Base-by-base conservation (phyloP, 2,797 vertebrate species). In the Harpagifer antarcticus region DNA sequence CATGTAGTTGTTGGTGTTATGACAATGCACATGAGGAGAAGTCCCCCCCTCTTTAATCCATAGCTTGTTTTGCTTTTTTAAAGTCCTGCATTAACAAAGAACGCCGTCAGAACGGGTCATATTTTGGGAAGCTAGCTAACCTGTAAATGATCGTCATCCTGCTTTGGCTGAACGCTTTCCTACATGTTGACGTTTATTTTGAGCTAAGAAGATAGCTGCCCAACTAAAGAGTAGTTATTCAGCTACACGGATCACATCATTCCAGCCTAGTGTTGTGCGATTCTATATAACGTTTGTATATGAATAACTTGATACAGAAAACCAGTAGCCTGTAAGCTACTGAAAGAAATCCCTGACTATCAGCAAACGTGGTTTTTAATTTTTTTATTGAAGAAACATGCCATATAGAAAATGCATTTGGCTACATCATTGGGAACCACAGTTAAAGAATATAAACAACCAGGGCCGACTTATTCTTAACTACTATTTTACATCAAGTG, bases 21-120 rank as follows among this genome's bases (percentile, higher is more conserved):
- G 12, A 23, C 20, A 19, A 7, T 27, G 7, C 17, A 0, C 50
- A 1, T 2, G 17, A 1, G 7, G 5, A 1, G 0, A 0, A 1
- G 23, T 12, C 4, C 7, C 27, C 7, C 0, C 4, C 14, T 13
- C n/a, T 15, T 48, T 8, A 14, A 12, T 60, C 0, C 57, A 8
- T 7, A 9, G 13, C 15, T 15, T 31, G 13, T 1, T 33, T 12
- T 2, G 1, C 4, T 45, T 3, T 31, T 14, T 17, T 37, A 42
- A 23, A 37, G 33, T 37, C 42, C 5, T 5, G 2, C 11, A 12
- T 0, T 50, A 1, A 5, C 33, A 50, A 11, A n/a, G n/a, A 17
- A 45, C 27, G n/a, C 12, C 10, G 4, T 10, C 14, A 1, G 9
- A 58, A 52, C 14, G 11, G 10, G 1, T 11, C 17, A 17, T 47